Evolutionary conservation across 2,113 vertebrate genomes (phyloP).

Genomic region (Nicator chloris): DNA sequence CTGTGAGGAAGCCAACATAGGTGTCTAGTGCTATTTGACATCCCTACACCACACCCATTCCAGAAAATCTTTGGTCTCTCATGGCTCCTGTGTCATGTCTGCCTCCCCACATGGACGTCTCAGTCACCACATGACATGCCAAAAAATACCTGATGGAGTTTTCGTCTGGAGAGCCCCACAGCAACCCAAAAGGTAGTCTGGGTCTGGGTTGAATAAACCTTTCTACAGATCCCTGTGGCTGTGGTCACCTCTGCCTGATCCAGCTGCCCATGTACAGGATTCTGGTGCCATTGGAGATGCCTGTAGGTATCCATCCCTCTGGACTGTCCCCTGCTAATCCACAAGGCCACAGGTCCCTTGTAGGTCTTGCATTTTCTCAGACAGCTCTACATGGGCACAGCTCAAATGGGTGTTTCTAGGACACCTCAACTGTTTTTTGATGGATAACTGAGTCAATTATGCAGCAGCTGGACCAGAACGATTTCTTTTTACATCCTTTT

Average conservation of each 20-base stretch:
- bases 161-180: background rate
- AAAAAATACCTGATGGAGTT: background rate
- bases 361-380: background rate
- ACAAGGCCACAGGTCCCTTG: background rate
- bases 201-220: background rate
- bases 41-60: no score
- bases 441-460: background rate
- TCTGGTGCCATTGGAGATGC: background rate
- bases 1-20: background rate
- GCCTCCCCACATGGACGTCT: background rate
- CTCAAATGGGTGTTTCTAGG: background rate
- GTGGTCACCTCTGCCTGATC: background rate
- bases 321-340: background rate
- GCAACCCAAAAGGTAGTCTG: background rate
- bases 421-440: background rate
- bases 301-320: no score
- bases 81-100: fast-evolving
- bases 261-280: background rate
- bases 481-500: background rate
- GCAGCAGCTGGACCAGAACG: background rate
- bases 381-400: background rate
- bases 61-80: background rate
- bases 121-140: background rate
- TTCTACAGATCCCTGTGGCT: background rate
- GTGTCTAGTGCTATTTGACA: background rate